Evolutionary conservation across 2,113 vertebrate genomes (phyloP), one percentile per base, ranked within the genome.

Genomic region (Dasyornis broadbenti): DNA sequence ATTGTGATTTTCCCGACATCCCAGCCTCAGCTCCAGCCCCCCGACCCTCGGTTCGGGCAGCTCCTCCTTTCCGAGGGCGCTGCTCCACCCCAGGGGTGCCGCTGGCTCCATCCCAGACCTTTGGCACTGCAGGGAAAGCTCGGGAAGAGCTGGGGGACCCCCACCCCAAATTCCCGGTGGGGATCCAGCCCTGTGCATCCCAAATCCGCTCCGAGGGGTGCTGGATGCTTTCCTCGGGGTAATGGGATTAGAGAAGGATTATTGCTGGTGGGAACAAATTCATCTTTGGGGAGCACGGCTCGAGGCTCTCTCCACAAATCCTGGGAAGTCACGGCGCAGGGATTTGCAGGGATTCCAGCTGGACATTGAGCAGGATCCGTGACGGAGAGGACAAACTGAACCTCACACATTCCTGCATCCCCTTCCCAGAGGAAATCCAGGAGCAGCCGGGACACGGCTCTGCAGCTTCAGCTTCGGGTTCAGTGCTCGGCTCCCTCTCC

Each of bases 191-290:
- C 64, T 28, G 0, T 28, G 31, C 64, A 57, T 42, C 83, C 69
- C 75, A 26, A 26, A 3, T 3, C 68, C 5, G 2, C 89, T 73
- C 33, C 3, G 0, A 71, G 77, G 63, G 59, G n/a, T 54, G 49
- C 5, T 72, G 90, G 76, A 68, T 47, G 49, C 39, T 91, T 76
- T 86, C 80, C 83, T 64, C 8, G 28, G 15, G 4, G 30, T 15
- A 71, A 60, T 4, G 75, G 77, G 84, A 77, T 94, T 83, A 65
- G 64, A 61, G 54, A 26, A 56, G 54, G 64, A 93, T 96, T 91
- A 89, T 84, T 95, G 88, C 87, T 57, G 50, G 18, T 71, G 87
- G 77, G 69, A 91, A 91, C 5, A 77, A 83, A 76, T 15, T 13
- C 59, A 26, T 44, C 50, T 64, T 91, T 42, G 0, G 8, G 81